Conservation (phyloP, 2,888 invertebrate genomes). For the Drosophila subsilvestris region DNA sequence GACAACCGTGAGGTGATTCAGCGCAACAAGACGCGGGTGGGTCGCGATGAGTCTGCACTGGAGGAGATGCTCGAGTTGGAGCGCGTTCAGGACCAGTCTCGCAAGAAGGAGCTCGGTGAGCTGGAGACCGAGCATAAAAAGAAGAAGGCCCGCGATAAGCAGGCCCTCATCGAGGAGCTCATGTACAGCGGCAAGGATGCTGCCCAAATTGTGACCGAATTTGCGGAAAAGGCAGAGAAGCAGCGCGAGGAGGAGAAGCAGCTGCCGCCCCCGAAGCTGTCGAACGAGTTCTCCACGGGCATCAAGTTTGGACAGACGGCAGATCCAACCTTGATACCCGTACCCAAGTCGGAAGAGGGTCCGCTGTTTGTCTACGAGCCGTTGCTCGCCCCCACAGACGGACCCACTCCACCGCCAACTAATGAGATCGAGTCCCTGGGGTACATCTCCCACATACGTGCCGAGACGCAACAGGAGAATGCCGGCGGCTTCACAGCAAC, state of each 20-base stretch:
- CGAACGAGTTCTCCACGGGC: conserved; percentile 93
- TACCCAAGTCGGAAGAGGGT: conserved; percentile 91
- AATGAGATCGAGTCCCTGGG: conserved; percentile 88
- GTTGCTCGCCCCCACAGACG: conserved; percentile 87
- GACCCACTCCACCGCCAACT: conserved; percentile 89
- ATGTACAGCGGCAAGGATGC: conserved; percentile 97
- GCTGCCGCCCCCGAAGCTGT: conserved; percentile 82
- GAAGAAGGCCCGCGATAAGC: conserved; percentile 93
- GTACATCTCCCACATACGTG: conserved; percentile 90
- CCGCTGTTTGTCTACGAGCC: conserved; percentile 90
- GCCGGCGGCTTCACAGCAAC: conserved; percentile 95
- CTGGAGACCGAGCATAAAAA: conserved; percentile 89
- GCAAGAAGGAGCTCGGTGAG: conserved; percentile 89
- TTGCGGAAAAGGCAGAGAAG: conserved; percentile 89
- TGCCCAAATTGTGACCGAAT: conserved; percentile 92
- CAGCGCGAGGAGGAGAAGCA: conserved; percentile 86
- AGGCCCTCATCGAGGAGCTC: conserved; percentile 96
- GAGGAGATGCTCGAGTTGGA: conserved; percentile 94
- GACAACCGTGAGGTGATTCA: conserved; percentile 94
- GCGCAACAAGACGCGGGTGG: conserved; percentile 90
- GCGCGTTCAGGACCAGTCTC: conserved; percentile 89
- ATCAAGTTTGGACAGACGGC: conserved; percentile 90
- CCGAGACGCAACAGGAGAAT: conserved; percentile 89
- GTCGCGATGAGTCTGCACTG: conserved; percentile 93
- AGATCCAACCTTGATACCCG: conserved; percentile 87